Evolutionary conservation across 2,113 vertebrate genomes (phyloP).

Genomic region (Acanthisitta chloris): DNA sequence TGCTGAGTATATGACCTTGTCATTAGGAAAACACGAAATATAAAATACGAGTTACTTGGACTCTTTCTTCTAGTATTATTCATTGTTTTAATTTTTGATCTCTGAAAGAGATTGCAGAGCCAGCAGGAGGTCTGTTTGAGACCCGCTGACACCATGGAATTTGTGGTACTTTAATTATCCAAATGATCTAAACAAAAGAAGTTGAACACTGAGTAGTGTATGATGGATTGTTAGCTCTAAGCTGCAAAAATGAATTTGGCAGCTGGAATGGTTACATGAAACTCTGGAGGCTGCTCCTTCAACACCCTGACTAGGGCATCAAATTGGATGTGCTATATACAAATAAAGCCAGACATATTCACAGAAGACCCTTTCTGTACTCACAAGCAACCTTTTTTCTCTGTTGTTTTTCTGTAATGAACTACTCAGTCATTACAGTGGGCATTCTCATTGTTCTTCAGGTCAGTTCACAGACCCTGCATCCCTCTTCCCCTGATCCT

Average conservation of each 20-base stretch:
- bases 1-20: conserved; percentile 43
- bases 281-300: neutral
- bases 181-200: conserved; percentile 58
- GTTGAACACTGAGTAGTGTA: neutral
- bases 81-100: conserved; percentile 36
- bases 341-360: neutral
- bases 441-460: neutral
- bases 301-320: neutral
- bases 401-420: neutral
- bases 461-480: neutral
- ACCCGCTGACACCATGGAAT: conserved; percentile 40
- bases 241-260: conserved; percentile 33
- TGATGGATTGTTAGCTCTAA: conserved; percentile 42
- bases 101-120: conserved; percentile 20
- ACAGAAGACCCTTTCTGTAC: neutral
- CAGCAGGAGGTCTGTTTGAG: conserved; percentile 43
- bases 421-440: neutral
- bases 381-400: neutral
- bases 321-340: neutral
- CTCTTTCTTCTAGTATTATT: conserved; percentile 1
- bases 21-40: conserved; percentile 26
- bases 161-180: conserved; percentile 40
- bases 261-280: neutral
- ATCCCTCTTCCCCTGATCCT: neutral
- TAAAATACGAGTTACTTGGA: conserved; percentile 37